Evolutionary conservation across 2,888 invertebrate genomes (phyloP).

Genomic region (Diplolepis rosae): DNA sequence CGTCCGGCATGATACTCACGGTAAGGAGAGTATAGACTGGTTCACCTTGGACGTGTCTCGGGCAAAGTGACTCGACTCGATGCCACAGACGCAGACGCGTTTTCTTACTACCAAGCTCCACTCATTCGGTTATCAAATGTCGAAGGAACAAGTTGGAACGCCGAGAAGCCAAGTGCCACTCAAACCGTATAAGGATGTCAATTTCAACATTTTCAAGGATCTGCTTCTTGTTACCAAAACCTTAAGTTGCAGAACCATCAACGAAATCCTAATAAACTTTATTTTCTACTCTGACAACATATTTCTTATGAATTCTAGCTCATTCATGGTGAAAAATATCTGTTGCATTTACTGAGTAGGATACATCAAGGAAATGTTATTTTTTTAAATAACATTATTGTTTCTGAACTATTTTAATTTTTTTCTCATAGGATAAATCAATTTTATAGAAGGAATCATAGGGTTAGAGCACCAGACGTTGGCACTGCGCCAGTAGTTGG

Average conservation of each 20-base stretch:
- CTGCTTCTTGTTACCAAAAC: background rate
- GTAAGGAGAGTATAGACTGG: slow-evolving; percentile 55
- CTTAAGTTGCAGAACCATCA: background rate
- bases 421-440: too few relatives aligned
- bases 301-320: too few relatives aligned
- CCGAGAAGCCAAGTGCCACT: slow-evolving; percentile 6
- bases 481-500: too few relatives aligned
- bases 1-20: background rate
- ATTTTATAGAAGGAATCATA: too few relatives aligned
- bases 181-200: slow-evolving; percentile 13
- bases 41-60: slow-evolving; percentile 69
- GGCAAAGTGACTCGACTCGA: slow-evolving; percentile 45
- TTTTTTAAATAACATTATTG: too few relatives aligned
- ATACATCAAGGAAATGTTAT: too few relatives aligned
- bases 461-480: too few relatives aligned
- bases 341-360: too few relatives aligned
- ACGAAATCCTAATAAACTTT: too few relatives aligned
- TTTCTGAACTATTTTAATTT: too few relatives aligned
- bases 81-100: slow-evolving; percentile 37
- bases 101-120: slow-evolving; percentile 35
- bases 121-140: slow-evolving; percentile 13
- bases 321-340: too few relatives aligned
- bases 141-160: slow-evolving; percentile 11
- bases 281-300: too few relatives aligned
- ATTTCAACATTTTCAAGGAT: slow-evolving; percentile 9